Conservation (phyloP, 1,140 invertebrate species). For the Ruditapes philippinarum region DNA sequence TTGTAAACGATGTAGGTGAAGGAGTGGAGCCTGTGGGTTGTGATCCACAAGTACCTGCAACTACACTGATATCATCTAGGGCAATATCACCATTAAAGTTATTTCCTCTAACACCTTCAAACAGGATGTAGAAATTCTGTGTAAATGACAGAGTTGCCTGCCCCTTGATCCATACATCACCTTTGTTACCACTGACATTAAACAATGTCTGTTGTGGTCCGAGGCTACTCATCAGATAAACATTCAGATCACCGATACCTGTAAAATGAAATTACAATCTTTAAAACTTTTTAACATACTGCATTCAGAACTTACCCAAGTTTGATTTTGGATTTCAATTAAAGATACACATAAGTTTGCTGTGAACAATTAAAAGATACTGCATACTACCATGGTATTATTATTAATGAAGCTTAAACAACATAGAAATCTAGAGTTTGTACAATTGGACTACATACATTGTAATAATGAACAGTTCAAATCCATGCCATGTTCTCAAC, state of each 20-base stretch:
- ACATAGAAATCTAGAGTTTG: no score
- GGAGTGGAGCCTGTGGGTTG: conserved; percentile 65
- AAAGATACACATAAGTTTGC: no score
- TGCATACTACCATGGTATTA: no score
- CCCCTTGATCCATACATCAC: conserved; percentile 80
- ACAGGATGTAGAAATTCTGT: conserved; percentile 71
- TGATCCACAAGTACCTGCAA: conserved; percentile 86
- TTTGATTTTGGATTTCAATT: no score
- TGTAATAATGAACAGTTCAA: no score
- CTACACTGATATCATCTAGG: conserved; percentile 77
- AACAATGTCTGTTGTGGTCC: conserved; percentile 71
- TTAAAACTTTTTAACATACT: no score
- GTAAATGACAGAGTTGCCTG: conserved; percentile 67
- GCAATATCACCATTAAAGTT: conserved; percentile 80
- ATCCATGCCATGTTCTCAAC: no score
- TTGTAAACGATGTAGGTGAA: conserved; percentile 53
- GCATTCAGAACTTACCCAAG: no score
- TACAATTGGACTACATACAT: no score
- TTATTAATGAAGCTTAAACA: no score
- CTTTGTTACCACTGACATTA: conserved; percentile 77
- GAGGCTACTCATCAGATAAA: conserved; percentile 70
- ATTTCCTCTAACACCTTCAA: conserved; percentile 71
- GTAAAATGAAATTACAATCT: not conserved
- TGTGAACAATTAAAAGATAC: no score
- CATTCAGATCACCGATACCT: conserved; percentile 81